phyloP scores from a whole-genome alignment of 2,113 vertebrate species.

The Chaetops frenatus region DNA sequence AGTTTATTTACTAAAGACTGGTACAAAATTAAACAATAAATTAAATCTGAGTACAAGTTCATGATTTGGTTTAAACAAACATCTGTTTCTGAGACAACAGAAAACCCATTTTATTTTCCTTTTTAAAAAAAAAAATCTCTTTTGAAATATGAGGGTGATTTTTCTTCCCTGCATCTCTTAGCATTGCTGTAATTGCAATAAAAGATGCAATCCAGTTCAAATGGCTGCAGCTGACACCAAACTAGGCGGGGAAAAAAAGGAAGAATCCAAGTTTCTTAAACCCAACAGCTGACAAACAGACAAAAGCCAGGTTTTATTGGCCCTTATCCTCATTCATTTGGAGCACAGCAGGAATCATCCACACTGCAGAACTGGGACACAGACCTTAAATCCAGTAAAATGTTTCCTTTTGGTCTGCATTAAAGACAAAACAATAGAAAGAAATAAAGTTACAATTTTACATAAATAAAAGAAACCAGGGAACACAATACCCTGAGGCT shows the following conservation, averaged over 20 bases:
- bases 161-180: neutral
- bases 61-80: constrained; percentile 11
- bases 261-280: neutral
- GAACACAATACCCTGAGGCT: neutral
- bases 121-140: neutral
- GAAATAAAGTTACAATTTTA: neutral
- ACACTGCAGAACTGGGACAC: neutral
- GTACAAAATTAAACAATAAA: constrained; percentile 39
- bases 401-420: neutral
- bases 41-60: neutral
- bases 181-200: neutral
- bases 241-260: rapidly evolving
- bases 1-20: neutral
- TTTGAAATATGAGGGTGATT: neutral
- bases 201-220: neutral
- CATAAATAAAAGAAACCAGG: neutral
- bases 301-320: neutral
- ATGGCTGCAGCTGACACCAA: neutral
- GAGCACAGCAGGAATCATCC: neutral
- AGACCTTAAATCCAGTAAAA: neutral
- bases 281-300: neutral
- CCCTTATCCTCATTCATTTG: neutral
- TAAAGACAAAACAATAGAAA: neutral
- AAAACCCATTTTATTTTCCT: neutral
- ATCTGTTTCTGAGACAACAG: neutral